phyloP scores from a whole-genome alignment of 2,113 vertebrate species.

The Petromus typicus region DNA sequence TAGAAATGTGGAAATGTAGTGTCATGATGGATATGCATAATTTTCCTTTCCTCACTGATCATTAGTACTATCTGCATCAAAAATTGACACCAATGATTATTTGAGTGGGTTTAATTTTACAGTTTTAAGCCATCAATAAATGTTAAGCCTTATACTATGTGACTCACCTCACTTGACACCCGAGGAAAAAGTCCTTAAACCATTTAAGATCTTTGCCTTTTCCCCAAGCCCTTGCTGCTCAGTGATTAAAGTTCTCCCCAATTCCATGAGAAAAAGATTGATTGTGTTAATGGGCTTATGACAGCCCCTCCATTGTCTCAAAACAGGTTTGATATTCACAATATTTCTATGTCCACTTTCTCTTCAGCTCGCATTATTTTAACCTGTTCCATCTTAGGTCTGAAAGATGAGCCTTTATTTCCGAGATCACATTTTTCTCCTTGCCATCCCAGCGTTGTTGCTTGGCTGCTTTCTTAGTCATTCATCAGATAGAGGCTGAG shows the following conservation, averaged over 20 bases:
- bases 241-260: not conserved
- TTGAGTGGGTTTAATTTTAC: not conserved
- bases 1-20: not conserved
- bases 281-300: not conserved
- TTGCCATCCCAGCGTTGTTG: not conserved
- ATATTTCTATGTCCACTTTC: not conserved
- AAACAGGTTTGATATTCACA: not conserved
- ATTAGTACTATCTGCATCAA: not conserved
- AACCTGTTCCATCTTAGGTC: not conserved
- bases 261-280: not conserved
- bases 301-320: not conserved
- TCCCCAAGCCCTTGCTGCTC: not conserved
- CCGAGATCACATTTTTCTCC: not conserved
- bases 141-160: not conserved
- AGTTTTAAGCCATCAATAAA: not conserved
- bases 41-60: not conserved
- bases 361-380: not conserved
- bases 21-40: not conserved
- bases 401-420: not conserved
- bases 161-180: not conserved
- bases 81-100: not conserved
- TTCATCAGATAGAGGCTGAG: not conserved
- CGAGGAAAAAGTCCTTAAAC: not conserved
- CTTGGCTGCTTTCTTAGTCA: not conserved
- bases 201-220: not conserved